phyloP scores from a whole-genome alignment of 2,797 vertebrate species.

The Hoplostethus mediterraneus region DNA sequence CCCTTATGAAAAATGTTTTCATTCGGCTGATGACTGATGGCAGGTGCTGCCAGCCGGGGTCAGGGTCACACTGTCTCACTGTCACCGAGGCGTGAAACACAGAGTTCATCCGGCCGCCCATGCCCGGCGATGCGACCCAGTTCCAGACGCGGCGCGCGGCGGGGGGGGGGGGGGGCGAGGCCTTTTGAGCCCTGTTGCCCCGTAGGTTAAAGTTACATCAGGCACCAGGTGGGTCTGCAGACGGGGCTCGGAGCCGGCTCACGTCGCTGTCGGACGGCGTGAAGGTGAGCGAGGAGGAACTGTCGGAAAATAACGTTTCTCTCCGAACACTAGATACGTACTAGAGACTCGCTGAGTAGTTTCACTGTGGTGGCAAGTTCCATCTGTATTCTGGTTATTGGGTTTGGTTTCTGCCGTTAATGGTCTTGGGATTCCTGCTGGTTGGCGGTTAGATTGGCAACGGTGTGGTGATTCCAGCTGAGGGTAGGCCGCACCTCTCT shows the following conservation, averaged over 20 bases:
- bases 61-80: conserved; percentile 73
- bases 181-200: conserved; percentile 11
- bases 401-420: conserved; percentile 37
- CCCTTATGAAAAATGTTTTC: conserved; percentile 87
- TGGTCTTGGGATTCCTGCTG: conserved; percentile 30
- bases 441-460: conserved; percentile 43
- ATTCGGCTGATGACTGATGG: conserved; percentile 81
- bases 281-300: no score
- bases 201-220: conserved; percentile 43
- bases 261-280: not conserved
- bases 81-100: conserved; percentile 72
- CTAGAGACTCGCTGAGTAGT: conserved; percentile 4
- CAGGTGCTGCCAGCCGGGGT: conserved; percentile 79
- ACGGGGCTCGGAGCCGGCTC: conserved; percentile 10
- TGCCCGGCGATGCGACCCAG: conserved; percentile 18
- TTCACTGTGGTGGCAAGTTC: conserved; percentile 5
- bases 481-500: conserved; percentile 38
- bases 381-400: conserved; percentile 38
- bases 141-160: conserved; percentile 14
- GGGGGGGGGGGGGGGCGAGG: no score
- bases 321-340: conserved; percentile 2
- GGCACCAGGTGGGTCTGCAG: conserved; percentile 39
- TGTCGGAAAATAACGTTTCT: not conserved
- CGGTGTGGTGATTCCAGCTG: conserved; percentile 44
- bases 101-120: conserved; percentile 52